Conservation (phyloP, 2,113 vertebrate genomes). For the Callospermophilus lateralis region DNA sequence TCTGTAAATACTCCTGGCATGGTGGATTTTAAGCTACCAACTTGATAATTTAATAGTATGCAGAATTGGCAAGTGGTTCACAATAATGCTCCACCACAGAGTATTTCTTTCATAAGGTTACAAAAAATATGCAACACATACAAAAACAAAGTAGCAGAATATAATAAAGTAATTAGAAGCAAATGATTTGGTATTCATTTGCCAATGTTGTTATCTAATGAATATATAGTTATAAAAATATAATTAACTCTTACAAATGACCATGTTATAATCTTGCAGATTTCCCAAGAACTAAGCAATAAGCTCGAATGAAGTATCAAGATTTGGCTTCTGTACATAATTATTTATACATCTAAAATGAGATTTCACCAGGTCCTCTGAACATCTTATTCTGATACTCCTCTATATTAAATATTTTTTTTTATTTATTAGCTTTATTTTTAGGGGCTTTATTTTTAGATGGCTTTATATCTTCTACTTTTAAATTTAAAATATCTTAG, state of each 20-base stretch:
- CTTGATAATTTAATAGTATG: not conserved
- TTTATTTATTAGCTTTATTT: not conserved
- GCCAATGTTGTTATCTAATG: not conserved
- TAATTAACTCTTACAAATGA: not conserved
- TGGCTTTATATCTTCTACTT: not conserved
- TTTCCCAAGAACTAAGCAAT: not conserved
- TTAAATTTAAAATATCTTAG: not conserved
- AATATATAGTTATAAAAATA: not conserved
- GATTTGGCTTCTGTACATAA: not conserved
- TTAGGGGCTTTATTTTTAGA: not conserved
- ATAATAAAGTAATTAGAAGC: not conserved
- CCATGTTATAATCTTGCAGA: not conserved
- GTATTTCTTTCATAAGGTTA: not conserved
- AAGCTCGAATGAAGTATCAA: not conserved
- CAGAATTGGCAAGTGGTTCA: not conserved
- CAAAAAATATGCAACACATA: too few relatives aligned
- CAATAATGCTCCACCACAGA: not conserved
- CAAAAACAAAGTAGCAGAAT: not conserved
- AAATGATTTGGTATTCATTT: not conserved
- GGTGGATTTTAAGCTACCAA: not conserved
- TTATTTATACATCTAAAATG: not conserved
- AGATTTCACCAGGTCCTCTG: not conserved
- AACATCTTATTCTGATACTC: not conserved
- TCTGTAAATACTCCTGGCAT: not conserved
- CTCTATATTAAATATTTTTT: not conserved